Base-by-base conservation (phyloP, 2,888 invertebrate genomes). In the Archips crataeganus region DNA sequence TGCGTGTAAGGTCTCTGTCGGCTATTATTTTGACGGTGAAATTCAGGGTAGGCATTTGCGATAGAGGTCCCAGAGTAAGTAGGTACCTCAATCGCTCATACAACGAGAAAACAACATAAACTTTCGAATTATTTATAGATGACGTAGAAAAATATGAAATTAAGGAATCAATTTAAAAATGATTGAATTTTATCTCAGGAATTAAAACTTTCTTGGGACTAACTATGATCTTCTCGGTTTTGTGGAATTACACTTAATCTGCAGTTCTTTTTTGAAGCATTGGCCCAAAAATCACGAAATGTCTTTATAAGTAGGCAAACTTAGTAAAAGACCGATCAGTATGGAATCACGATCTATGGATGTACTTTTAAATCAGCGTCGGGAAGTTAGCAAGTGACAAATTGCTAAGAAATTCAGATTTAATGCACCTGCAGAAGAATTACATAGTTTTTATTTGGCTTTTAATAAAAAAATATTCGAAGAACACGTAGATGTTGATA, bases 341-440 rank as follows among this genome's bases (percentile, higher is more conserved):
- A 57, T 57, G 32, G 11, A 32, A 11, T 57, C 57, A 57, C 57
- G 32, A 57, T 11, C 57, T 23, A 32, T 32, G 32, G 10, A 3
- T 57, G 9, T 23, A 9, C 15, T 23, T 54, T 54, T 23, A 23
- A 23, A 54, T 57, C 63, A 36, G 47, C 59, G 15, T 59, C 64
- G 34, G 57, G 59, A 70, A 70, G 57, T 49, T 64, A 70, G 63
- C 57, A 70, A 64, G 9, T 62, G 45, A 11, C 63, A 47, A 59
- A 59, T 47, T 36, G 39, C 39, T 47, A 64, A 23, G 10, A 23
- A 57, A 57, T 32, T 32, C 57, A 34, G 62, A 39, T 36, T 67
- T 67, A 62, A 71, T 67, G 61, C n/a, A 62, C 67, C 67, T 68
- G 72, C 39, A 72, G 72, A 72, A 72, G 57, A 72, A 72, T 45